phyloP scores from a whole-genome alignment of 2,888 invertebrate species.

The Phengaris arion region DNA sequence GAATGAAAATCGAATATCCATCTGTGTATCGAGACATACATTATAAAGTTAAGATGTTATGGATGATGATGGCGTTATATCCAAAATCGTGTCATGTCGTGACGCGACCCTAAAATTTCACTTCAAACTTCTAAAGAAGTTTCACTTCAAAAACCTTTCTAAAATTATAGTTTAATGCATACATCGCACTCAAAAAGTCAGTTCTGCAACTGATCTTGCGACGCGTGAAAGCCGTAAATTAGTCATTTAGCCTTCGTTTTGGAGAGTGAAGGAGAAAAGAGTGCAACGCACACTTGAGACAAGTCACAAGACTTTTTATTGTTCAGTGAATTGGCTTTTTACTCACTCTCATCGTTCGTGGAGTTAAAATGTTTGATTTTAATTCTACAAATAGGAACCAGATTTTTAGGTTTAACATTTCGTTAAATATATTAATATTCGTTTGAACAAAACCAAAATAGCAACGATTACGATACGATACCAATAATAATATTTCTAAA shows the following conservation, averaged over 20 bases:
- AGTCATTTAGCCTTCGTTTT: constrained; percentile 3
- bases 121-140: too few relatives aligned
- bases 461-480: background rate
- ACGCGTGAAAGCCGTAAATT: background rate
- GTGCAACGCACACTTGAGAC: background rate
- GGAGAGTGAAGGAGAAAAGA: background rate
- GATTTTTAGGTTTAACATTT: background rate
- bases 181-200: background rate
- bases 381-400: background rate
- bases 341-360: background rate
- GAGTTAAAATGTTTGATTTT: background rate
- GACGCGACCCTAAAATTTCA: too few relatives aligned
- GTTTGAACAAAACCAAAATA: background rate
- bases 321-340: background rate
- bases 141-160: too few relatives aligned
- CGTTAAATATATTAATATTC: too few relatives aligned
- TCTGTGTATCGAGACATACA: too few relatives aligned
- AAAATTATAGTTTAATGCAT: background rate
- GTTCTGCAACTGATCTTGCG: background rate
- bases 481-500: background rate
- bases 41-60: too few relatives aligned
- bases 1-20: too few relatives aligned
- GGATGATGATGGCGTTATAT: too few relatives aligned
- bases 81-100: too few relatives aligned
- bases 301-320: background rate